Base-by-base conservation (phyloP, 2,797 vertebrate genomes). In the Phrynocephalus forsythii region DNA sequence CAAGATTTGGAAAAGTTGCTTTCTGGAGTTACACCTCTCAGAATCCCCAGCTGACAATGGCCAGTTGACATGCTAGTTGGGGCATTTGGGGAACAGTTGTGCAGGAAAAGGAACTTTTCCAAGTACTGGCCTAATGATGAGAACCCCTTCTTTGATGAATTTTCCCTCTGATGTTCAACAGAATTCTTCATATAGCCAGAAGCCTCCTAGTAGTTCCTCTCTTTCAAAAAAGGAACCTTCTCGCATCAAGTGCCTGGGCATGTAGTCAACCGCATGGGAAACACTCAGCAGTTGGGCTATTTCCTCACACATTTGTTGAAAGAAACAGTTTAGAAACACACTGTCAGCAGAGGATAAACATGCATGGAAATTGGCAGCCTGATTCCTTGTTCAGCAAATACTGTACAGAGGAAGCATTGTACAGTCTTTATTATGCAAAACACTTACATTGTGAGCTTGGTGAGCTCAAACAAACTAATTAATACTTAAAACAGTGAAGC, bases 301-400 rank as follows among this genome's bases (percentile, higher is more conserved):
- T 30, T 78, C 38, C 50, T 86, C 73, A 44, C 50, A 75, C 13
- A 30, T 87, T 85, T 88, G 79, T 38, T 88, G 81, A 81, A 79
- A 82, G 1, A 66, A 60, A 80, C 48, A n/a, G 22, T 90, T 83
- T 18, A 26, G 16, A 88, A 72, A 20, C 33, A 88, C 79, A 73
- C 22, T 1, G 20, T 87, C 82, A 92, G 85, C 79, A 87, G 75
- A 90, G 26, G 75, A 78, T 11, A 26, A 3, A 63, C 60, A 24
- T 1, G 28, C 77, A 81, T 73, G 83, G 26, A 85, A 88, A 79
- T 24, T 87, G 78, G 71, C 72, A 84, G 63, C 20, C 30, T 8
- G 3, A 77, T 18, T 78, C 38, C 78, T 82, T 90, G 60, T 81
- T 87, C 78, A 85, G 86, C 71, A 90, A 82, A 82, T 81, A 81